Conservation (phyloP, 2,113 vertebrate genomes). For the Pyrgilauda ruficollis region DNA sequence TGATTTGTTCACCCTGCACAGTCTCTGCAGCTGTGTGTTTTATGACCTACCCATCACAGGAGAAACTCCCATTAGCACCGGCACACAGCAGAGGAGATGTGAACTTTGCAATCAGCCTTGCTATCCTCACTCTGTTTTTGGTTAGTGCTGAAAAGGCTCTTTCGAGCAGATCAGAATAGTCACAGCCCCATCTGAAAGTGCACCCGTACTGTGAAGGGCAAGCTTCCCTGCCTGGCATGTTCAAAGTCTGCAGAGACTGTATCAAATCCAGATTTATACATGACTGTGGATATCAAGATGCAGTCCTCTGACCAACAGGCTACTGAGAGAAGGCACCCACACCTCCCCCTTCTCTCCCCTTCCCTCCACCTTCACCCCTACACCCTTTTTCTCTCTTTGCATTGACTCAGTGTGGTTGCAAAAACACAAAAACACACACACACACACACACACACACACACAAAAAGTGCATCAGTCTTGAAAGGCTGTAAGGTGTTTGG, state of each 20-base stretch:
- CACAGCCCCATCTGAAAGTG: not conserved
- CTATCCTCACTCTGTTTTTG: not conserved
- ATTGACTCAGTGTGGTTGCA: not conserved
- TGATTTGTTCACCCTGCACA: constrained; percentile 18
- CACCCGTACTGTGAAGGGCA: constrained; percentile 38
- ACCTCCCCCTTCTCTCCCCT: not conserved
- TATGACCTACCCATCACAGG: constrained; percentile 28
- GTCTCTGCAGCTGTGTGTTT: constrained; percentile 16
- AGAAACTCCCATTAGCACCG: constrained; percentile 11
- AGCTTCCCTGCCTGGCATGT: constrained; percentile 11
- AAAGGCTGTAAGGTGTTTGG: not conserved
- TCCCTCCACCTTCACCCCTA: not conserved
- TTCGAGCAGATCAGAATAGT: constrained; percentile 27
- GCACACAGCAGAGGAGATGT: not conserved
- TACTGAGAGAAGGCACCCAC: not conserved
- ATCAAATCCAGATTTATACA: not conserved
- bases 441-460: not conserved
- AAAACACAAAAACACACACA: not conserved
- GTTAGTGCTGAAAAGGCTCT: constrained; percentile 10
- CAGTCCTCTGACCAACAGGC: not conserved
- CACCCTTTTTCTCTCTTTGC: not conserved
- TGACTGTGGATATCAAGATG: not conserved
- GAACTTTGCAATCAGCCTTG: constrained; percentile 26
- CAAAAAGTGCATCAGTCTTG: not conserved
- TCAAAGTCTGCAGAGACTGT: not conserved